Evolutionary conservation across 2,888 invertebrate species (phyloP).

Genomic region (Yponomeuta cagnagella): DNA sequence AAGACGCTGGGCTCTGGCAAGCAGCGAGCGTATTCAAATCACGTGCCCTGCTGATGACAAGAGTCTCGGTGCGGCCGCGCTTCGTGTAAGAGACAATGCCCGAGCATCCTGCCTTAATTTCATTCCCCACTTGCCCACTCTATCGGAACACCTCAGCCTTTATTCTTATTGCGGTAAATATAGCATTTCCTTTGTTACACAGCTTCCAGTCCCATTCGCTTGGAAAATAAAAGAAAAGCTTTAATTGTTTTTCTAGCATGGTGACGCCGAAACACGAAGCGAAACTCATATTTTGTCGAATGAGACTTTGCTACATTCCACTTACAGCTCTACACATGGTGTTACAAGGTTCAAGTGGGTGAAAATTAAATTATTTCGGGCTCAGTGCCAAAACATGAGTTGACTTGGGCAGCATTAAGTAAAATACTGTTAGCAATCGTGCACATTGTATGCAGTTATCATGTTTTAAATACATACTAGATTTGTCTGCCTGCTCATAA

Average conservation of each 20-base stretch:
- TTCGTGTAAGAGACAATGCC: background rate
- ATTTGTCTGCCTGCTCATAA: background rate
- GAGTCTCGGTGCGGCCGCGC: background rate
- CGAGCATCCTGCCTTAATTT: background rate
- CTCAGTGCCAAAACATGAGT: constrained; percentile 4
- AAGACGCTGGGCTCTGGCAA: background rate
- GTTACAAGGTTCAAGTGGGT: constrained; percentile 4
- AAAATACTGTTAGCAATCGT: background rate
- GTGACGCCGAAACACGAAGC: background rate
- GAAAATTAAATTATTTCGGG: constrained; percentile 11
- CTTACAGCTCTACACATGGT: background rate
- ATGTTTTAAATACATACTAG: too few species aligned
- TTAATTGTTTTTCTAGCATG: background rate
- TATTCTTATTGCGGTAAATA: background rate
- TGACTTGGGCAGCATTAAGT: background rate
- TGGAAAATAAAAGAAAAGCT: background rate
- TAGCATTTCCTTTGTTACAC: background rate
- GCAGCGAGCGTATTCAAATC: constrained; percentile 27
- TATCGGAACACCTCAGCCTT: background rate
- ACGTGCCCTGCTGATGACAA: constrained; percentile 29
- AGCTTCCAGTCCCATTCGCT: background rate
- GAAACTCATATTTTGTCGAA: background rate
- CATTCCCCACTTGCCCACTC: background rate
- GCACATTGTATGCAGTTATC: background rate
- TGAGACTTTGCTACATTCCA: background rate